Percentiles rank a stretch among this genome's conserved stretches.
These are phyloP conservation scores for Orthosia gothica DNA, from an alignment of 2,888 invertebrate species.

Conservation along the genomic window DNA sequence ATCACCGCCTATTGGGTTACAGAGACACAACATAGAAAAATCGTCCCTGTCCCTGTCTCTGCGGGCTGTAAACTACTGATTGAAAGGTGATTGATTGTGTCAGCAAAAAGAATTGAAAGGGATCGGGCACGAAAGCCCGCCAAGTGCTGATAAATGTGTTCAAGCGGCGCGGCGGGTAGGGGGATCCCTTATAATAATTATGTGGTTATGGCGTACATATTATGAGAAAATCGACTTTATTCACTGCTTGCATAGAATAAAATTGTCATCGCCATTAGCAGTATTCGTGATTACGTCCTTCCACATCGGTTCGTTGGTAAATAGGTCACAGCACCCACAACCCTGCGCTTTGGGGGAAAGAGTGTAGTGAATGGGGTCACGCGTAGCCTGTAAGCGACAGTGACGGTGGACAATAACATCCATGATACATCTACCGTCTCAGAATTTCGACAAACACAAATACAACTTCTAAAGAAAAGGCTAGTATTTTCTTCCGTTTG, in stretches of 20 bases:
- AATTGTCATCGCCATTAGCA: conserved; percentile 43
- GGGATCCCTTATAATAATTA: conserved; percentile 24
- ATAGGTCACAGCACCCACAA: conserved; percentile 82
- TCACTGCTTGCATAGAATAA: conserved; percentile 22
- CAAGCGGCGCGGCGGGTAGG: conserved; percentile 28
- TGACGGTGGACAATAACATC: conserved; percentile 72
- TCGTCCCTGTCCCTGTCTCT: conserved; percentile 56
- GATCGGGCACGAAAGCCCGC: conserved; percentile 52
- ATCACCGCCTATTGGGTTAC: conserved; percentile 72
- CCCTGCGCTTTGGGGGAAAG: conserved; percentile 78
- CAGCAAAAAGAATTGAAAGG: conserved; percentile 70
- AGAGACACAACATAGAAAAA: conserved; percentile 72
- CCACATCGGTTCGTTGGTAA: conserved; percentile 67
- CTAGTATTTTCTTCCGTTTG: not conserved
- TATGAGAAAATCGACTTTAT: conserved; percentile 29
- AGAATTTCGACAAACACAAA: conserved; percentile 50
- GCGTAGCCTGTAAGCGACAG: conserved; percentile 70
- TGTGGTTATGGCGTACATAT: not conserved
- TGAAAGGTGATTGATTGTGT: conserved; percentile 78
- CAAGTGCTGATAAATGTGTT: conserved; percentile 66
- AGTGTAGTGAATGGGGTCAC: conserved; percentile 81
- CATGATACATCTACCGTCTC: conserved; percentile 38
- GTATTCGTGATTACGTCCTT: conserved; percentile 64
- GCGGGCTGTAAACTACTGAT: conserved; percentile 72
- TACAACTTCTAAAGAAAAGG: conserved; percentile 14